Evolutionary conservation across 1,140 invertebrate genomes (phyloP), one percentile per base, ranked within the genome.

Genomic region (Drosophila chauvacae): DNA sequence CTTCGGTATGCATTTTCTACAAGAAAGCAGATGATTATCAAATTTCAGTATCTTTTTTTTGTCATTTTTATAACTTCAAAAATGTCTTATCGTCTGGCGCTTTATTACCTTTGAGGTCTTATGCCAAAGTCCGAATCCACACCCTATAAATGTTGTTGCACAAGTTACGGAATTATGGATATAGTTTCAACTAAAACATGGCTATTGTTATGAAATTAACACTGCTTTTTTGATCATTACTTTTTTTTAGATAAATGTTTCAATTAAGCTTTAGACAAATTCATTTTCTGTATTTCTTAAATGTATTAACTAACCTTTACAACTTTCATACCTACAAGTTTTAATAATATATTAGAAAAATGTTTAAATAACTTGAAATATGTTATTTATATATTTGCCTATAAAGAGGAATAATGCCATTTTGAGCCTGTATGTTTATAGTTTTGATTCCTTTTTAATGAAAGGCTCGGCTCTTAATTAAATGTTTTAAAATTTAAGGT

Each of bases 101-200:
- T 61, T 33, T 48, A 48, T 37, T 41, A 48, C n/a, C 16, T 13
- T 33, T 30, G 1, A n/a, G 13, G 35, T 39, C 33, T 62, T 30
- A 50, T 23, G 33, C 28, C 65, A 53, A 72, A 71, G 65, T 70
- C 44, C 69, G 30, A 53, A 37, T 2, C 39, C 18, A 33, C 3
- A 51, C 6, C 28, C 47, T 13, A 53, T 51, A 66, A 37, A 66
- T 44, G 20, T 66, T 39, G 33, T 37, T 18, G 60, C 45, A 51
- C 45, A 69, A 65, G 28, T 63, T n/a, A 33, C 5, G 18, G 4
- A 63, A 10, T 35, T 23, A 45, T 37, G 10, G 1, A 37, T 7
- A 39, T 62, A 10, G 35, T 57, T 60, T 42, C 14, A 39, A 30
- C 7, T 42, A 16, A 30, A 16, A 26, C 20, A 39, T 53, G 50